Percentiles rank a stretch among this genome's conserved stretches.
These are phyloP conservation scores for Chloromyia formosa DNA, from an alignment of 2,888 invertebrate species.

Conservation along the genomic window DNA sequence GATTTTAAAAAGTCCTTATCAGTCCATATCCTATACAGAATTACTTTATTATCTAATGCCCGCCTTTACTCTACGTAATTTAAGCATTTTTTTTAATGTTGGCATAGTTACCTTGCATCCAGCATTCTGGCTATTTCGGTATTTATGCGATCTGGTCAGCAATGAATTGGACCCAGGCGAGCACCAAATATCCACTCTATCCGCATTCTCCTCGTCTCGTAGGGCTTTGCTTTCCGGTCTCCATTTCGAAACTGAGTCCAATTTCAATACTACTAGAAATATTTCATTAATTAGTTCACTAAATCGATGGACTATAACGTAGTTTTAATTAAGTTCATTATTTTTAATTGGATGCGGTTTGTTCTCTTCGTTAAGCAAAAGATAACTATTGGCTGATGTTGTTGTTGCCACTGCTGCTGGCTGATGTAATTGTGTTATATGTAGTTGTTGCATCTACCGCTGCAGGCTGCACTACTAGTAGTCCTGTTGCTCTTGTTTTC, in stretches of 20 bases:
- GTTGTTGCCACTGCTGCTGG: conserved; percentile 11
- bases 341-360: conserved; percentile 56
- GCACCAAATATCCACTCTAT: not conserved
- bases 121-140: not conserved
- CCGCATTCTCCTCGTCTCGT: not conserved
- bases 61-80: too few species aligned
- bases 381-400: conserved; percentile 48
- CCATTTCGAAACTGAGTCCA: not conserved
- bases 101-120: conserved; percentile 6
- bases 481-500: not conserved
- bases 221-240: not conserved
- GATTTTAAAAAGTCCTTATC: too few species aligned
- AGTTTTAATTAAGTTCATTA: conserved; percentile 56
- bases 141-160: not conserved
- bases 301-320: conserved; percentile 56
- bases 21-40: too few species aligned
- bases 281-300: conserved; percentile 56
- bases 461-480: not conserved
- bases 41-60: too few species aligned
- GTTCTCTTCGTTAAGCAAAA: conserved; percentile 53
- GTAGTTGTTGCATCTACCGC: not conserved
- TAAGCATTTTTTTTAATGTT: too few species aligned
- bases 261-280: conserved; percentile 53
- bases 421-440: not conserved
- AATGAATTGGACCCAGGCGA: conserved; percentile 5